These are phyloP conservation scores for Pseudorhombus dupliciocellatus DNA, from an alignment of 2,113 vertebrate species.

Conservation along the genomic window DNA sequence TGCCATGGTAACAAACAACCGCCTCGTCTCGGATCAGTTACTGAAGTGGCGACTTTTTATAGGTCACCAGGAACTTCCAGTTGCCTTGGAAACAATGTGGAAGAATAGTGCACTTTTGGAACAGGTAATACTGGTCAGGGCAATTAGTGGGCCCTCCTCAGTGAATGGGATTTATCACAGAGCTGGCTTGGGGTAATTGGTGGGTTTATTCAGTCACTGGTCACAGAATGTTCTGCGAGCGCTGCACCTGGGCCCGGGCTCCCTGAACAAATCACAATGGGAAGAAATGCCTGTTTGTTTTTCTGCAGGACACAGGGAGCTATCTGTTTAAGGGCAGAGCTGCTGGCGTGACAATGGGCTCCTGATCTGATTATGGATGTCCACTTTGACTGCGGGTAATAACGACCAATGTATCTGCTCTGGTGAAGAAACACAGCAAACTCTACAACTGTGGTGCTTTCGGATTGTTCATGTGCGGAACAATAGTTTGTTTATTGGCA, in stretches of 20 bases:
- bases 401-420: neutral
- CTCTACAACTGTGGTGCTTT: neutral
- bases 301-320: slow-evolving; percentile 27
- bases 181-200: slow-evolving; percentile 69
- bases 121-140: slow-evolving; percentile 77
- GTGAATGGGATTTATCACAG: slow-evolving; percentile 72
- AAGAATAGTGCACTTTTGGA: slow-evolving; percentile 71
- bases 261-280: slow-evolving; percentile 62
- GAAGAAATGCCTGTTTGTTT: slow-evolving; percentile 61
- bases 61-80: slow-evolving; percentile 79
- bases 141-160: slow-evolving; percentile 72
- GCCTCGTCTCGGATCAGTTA: slow-evolving; percentile 70
- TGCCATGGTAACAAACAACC: slow-evolving; percentile 75
- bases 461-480: neutral
- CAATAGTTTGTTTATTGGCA: neutral
- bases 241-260: slow-evolving; percentile 68
- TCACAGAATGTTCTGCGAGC: slow-evolving; percentile 51
- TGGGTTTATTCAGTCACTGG: slow-evolving; percentile 70
- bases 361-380: slow-evolving; percentile 32
- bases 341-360: slow-evolving; percentile 30
- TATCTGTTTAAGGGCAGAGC: slow-evolving; percentile 17
- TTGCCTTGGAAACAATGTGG: slow-evolving; percentile 77
- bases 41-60: slow-evolving; percentile 79
- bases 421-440: neutral
- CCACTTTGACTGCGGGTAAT: slow-evolving; percentile 15